These are phyloP conservation scores for Chaenocephalus aceratus DNA, from an alignment of 2,113 vertebrate species.

Conservation along the genomic window DNA sequence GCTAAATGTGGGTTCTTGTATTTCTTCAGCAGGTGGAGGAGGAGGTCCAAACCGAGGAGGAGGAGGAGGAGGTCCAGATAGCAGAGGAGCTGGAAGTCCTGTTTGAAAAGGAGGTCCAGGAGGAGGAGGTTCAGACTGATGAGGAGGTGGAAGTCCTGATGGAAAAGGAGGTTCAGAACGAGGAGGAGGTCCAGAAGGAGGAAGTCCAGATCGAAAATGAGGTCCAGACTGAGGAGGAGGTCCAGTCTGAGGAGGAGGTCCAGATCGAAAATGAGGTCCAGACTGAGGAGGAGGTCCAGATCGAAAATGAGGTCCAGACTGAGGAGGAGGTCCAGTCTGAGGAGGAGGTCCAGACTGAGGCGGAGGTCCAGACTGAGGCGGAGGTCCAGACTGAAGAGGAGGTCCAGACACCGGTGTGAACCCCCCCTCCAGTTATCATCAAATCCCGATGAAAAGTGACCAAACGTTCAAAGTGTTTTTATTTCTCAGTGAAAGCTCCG, in stretches of 20 bases:
- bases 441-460: too few relatives aligned
- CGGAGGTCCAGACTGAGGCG: background rate
- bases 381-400: background rate
- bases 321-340: background rate
- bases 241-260: too few relatives aligned
- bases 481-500: too few relatives aligned
- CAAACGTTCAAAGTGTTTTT: too few relatives aligned
- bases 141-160: too few relatives aligned
- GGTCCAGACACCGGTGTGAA: background rate
- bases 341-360: too few relatives aligned
- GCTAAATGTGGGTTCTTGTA: background rate
- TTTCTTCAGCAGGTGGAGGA: constrained; percentile 8
- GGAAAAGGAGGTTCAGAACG: too few relatives aligned
- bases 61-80: background rate
- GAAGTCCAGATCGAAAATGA: too few relatives aligned
- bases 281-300: background rate
- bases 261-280: too few relatives aligned
- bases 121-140: too few relatives aligned
- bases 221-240: background rate
- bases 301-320: background rate
- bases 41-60: background rate
- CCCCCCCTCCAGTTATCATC: too few relatives aligned
- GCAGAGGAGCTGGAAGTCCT: background rate
- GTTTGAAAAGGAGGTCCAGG: too few relatives aligned
- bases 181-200: background rate